These are phyloP conservation scores for Polyommatus icarus DNA, from an alignment of 2,888 invertebrate genomes.

Conservation along the genomic window DNA sequence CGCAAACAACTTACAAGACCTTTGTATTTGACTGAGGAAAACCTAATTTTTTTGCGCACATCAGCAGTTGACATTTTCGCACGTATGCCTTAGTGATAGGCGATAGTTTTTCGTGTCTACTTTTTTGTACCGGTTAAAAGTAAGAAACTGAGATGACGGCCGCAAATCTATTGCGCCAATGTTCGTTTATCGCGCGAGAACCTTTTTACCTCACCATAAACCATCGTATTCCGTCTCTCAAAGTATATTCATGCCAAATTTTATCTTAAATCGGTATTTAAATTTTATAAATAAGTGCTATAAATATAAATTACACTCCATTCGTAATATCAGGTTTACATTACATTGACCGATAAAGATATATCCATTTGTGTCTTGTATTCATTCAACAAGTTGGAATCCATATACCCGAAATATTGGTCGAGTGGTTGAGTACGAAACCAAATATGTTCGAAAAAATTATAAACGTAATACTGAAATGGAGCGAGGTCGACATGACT, in stretches of 20 bases:
- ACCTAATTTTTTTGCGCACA: not conserved
- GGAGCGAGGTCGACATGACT: not conserved
- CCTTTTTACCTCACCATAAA: too few relatives aligned
- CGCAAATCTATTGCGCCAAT: too few relatives aligned
- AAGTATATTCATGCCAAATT: not conserved
- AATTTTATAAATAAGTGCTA: too few relatives aligned
- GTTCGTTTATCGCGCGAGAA: too few relatives aligned
- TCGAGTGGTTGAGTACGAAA: slow-evolving; percentile 14
- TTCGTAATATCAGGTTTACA: too few relatives aligned
- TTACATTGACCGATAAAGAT: too few relatives aligned
- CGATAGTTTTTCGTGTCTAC: not conserved
- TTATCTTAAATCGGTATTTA: not conserved
- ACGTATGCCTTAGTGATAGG: not conserved
- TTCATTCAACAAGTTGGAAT: not conserved
- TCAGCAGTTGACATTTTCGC: not conserved
- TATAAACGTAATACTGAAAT: slow-evolving; percentile 1
- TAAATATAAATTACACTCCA: too few relatives aligned
- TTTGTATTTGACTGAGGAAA: not conserved
- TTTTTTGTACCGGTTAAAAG: not conserved
- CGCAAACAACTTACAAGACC: not conserved
- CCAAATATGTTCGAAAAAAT: slow-evolving; percentile 19
- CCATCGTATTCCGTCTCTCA: too few relatives aligned
- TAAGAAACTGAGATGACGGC: too few relatives aligned
- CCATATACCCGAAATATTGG: not conserved
- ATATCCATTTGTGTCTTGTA: not conserved